phyloP scores from a whole-genome alignment of 2,113 vertebrate genomes.

The Hippolais icterina region DNA sequence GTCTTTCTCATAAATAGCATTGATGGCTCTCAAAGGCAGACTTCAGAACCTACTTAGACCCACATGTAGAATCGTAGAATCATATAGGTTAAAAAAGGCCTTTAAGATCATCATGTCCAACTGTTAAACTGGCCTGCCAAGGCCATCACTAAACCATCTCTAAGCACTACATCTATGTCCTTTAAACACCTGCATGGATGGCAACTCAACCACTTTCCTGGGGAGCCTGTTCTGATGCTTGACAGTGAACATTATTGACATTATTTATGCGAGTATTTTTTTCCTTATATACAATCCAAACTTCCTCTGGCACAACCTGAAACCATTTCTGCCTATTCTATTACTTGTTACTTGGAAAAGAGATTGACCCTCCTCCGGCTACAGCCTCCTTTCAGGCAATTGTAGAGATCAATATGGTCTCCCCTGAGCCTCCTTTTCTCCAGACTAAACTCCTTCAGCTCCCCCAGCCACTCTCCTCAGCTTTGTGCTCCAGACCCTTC shows the following conservation, averaged over 20 bases:
- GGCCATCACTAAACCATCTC: neutral
- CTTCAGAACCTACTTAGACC: neutral
- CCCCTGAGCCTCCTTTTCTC: neutral
- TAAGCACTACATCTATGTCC: neutral
- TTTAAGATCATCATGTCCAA: neutral
- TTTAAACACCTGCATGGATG: neutral
- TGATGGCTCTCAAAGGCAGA: neutral
- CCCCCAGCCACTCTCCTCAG: rapidly evolving
- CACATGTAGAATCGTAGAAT: rapidly evolving
- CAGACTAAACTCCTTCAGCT: neutral
- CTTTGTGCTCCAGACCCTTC: neutral
- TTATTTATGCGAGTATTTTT: neutral
- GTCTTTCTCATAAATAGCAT: neutral
- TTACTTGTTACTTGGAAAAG: neutral
- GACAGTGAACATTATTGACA: neutral
- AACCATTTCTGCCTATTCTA: neutral
- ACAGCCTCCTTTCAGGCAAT: neutral
- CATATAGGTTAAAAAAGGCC: neutral
- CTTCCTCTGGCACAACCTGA: neutral
- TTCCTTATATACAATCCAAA: neutral
- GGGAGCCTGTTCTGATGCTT: neutral
- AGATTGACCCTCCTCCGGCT: rapidly evolving
- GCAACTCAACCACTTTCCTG: neutral
- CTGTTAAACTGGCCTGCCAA: neutral
- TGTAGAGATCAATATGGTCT: rapidly evolving